Evolutionary conservation across 2,888 invertebrate genomes (phyloP).

Genomic region (Andrena camellia): DNA sequence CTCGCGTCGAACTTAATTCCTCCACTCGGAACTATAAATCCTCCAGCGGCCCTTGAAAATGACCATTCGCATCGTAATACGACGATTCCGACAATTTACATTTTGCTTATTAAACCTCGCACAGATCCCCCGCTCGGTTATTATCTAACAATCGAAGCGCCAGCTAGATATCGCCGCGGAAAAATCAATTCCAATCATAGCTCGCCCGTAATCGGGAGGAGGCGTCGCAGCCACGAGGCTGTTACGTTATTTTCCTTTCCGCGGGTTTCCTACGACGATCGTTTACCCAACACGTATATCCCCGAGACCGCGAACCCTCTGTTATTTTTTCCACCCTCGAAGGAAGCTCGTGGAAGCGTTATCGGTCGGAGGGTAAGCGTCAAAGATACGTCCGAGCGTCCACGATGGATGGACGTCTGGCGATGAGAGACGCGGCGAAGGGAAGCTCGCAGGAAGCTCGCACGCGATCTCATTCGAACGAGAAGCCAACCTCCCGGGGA

Average conservation of each 20-base stretch:
- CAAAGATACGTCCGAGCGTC: conserved; percentile 69
- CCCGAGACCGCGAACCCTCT: conserved; percentile 22
- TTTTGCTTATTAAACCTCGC: too few species aligned
- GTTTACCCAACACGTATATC: conserved; percentile 20
- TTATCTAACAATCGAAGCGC: not conserved
- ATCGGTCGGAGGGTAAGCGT: conserved; percentile 62
- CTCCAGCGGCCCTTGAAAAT: not conserved
- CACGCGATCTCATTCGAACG: conserved; percentile 74
- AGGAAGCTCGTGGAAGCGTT: conserved; percentile 55
- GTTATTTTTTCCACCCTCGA: conserved; percentile 40
- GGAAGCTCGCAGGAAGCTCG: conserved; percentile 57
- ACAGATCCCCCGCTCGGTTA: too few species aligned
- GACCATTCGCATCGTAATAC: not conserved
- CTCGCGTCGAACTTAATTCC: not conserved
- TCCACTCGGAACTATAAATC: not conserved
- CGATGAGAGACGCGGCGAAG: conserved; percentile 32
- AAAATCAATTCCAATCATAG: not conserved
- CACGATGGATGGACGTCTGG: conserved; percentile 58
- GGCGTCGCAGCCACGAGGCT: not conserved
- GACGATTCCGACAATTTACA: not conserved
- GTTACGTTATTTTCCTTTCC: conserved; percentile 24
- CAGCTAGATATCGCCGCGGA: not conserved
- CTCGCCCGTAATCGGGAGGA: not conserved
- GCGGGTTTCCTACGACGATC: conserved; percentile 5
- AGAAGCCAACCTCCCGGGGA: conserved; percentile 66